phyloP scores from a whole-genome alignment of 2,888 invertebrate genomes.

The Plemyria rubiginata region DNA sequence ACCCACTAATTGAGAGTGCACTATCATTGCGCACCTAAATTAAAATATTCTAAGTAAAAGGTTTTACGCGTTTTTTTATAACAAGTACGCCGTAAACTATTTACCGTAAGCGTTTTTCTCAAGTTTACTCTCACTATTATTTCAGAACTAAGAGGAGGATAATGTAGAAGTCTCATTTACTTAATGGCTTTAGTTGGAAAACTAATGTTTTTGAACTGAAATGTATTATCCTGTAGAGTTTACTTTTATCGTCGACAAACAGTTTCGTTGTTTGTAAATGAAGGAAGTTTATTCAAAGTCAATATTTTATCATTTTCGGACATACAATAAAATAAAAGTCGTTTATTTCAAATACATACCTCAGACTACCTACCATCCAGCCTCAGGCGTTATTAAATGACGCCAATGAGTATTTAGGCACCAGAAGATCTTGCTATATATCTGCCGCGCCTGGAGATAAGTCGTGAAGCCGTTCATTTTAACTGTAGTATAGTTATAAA shows the following conservation, averaged over 20 bases:
- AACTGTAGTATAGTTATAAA: too few species aligned
- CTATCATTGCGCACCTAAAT: too few species aligned
- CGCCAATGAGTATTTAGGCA: too few species aligned
- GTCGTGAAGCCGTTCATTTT: too few species aligned
- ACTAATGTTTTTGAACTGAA: slow-evolving; percentile 41
- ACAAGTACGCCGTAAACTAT: slow-evolving; percentile 9
- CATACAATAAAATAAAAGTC: too few species aligned
- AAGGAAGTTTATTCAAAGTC: background rate
- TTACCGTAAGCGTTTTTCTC: slow-evolving; percentile 23
- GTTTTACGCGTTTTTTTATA: background rate
- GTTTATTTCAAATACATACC: too few species aligned
- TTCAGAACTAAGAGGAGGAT: slow-evolving; percentile 35
- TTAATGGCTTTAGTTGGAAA: slow-evolving; percentile 40
- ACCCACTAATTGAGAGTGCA: too few species aligned
- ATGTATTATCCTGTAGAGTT: slow-evolving; percentile 34
- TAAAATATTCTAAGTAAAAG: too few species aligned
- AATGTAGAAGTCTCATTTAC: slow-evolving; percentile 41
- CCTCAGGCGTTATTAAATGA: too few species aligned
- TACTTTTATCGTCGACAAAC: slow-evolving; percentile 27
- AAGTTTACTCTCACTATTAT: slow-evolving; percentile 31
- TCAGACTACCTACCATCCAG: too few species aligned
- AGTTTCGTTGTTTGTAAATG: slow-evolving; percentile 18
- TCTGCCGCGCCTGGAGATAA: too few species aligned
- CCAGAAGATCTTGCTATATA: too few species aligned
- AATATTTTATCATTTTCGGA: background rate